Evolutionary conservation across 1,140 invertebrate species (phyloP).

Genomic region (Phenacoccus solenopsis): DNA sequence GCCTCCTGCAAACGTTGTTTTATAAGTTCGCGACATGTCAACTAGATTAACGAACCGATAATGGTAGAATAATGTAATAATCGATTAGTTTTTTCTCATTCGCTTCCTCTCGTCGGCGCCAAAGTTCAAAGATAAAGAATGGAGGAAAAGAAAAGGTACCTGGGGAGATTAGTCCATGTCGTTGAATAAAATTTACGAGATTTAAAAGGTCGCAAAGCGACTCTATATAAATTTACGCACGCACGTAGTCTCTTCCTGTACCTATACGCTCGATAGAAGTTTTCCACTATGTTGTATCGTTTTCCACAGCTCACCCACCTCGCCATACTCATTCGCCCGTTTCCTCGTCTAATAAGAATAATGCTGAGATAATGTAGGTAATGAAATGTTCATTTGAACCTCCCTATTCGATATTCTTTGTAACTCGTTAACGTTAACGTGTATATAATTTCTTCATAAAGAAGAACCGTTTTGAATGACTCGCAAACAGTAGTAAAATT

Average conservation of each 20-base stretch:
- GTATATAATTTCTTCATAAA: neutral
- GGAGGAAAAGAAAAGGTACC: neutral
- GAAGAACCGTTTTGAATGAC: neutral
- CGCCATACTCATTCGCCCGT: no score
- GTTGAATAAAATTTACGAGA: conserved; percentile 2
- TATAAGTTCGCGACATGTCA: neutral
- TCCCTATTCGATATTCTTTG: neutral
- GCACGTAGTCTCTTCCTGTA: no score
- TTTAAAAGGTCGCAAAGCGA: neutral
- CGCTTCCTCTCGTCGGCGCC: no score
- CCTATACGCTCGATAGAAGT: no score
- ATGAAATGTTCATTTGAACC: neutral
- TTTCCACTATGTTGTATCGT: no score
- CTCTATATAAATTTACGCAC: neutral
- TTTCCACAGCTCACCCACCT: neutral
- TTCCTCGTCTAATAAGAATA: neutral
- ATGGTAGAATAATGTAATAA: neutral
- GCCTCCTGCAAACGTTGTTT: neutral
- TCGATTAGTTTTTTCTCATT: neutral
- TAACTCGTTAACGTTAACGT: neutral
- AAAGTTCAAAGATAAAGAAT: neutral
- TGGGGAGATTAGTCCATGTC: neutral
- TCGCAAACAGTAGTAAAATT: neutral
- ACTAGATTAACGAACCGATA: neutral
- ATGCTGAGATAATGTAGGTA: neutral